Evolutionary conservation across 2,113 vertebrate genomes (phyloP).

Genomic region (Psophia crepitans): DNA sequence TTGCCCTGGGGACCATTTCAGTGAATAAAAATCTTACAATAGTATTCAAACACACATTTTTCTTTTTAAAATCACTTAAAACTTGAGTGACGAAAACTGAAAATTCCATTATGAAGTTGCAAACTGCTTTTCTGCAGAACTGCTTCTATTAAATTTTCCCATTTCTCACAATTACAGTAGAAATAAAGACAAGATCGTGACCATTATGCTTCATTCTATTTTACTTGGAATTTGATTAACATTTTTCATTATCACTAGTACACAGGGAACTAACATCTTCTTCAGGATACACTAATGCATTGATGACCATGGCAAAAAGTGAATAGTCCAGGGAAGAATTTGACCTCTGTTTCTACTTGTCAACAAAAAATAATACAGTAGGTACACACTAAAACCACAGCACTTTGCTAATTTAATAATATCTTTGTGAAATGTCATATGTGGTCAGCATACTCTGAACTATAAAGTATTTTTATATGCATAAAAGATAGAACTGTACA

Average conservation of each 20-base stretch:
- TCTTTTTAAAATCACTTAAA: background rate
- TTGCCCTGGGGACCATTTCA: background rate
- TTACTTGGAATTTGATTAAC: background rate
- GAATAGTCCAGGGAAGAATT: background rate
- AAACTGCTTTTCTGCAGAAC: constrained; percentile 11
- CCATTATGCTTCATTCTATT: background rate
- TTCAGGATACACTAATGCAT: background rate
- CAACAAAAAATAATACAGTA: background rate
- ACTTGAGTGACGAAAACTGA: background rate
- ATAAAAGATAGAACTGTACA: background rate
- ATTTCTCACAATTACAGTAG: background rate
- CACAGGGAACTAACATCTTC: background rate
- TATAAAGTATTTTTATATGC: background rate
- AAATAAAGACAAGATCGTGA: background rate
- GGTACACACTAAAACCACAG: background rate
- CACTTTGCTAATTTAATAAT: background rate
- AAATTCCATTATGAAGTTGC: background rate
- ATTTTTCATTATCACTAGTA: background rate
- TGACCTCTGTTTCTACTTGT: background rate
- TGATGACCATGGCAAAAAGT: background rate
- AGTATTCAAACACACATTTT: background rate
- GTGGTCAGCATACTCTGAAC: background rate
- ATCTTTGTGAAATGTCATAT: background rate
- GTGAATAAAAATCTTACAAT: background rate
- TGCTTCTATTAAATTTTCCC: background rate